phyloP scores from a whole-genome alignment of 2,888 invertebrate species.

The Lycocerus yunnanus region DNA sequence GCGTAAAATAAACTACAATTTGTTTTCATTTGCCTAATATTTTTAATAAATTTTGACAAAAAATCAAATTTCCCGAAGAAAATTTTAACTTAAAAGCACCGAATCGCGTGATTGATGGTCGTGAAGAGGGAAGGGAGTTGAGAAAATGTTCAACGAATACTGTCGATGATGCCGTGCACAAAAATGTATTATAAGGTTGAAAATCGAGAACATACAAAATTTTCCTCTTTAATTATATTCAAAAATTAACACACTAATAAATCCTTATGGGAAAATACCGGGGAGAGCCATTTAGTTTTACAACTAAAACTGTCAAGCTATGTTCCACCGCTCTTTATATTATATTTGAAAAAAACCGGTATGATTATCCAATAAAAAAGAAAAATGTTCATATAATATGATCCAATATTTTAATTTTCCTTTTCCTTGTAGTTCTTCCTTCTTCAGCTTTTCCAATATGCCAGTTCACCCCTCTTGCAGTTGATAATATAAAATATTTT shows the following conservation, averaged over 20 bases:
- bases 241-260: background rate
- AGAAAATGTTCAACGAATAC: background rate
- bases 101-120: background rate
- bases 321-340: background rate
- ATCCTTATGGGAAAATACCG: background rate
- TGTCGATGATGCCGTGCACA: background rate
- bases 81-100: background rate
- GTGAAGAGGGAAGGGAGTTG: background rate
- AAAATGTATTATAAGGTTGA: background rate
- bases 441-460: background rate
- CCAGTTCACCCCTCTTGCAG: background rate
- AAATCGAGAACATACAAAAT: background rate
- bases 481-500: background rate
- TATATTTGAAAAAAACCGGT: background rate
- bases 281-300: background rate
- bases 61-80: background rate
- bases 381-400: background rate
- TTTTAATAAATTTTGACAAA: background rate
- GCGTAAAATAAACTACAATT: background rate
- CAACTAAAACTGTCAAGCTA: background rate
- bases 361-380: background rate
- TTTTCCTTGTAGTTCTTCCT: background rate
- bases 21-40: background rate
- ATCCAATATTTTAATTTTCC: background rate
- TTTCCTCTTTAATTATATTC: background rate